phyloP scores from a whole-genome alignment of 2,797 vertebrate genomes.

The Xerus rutilus region DNA sequence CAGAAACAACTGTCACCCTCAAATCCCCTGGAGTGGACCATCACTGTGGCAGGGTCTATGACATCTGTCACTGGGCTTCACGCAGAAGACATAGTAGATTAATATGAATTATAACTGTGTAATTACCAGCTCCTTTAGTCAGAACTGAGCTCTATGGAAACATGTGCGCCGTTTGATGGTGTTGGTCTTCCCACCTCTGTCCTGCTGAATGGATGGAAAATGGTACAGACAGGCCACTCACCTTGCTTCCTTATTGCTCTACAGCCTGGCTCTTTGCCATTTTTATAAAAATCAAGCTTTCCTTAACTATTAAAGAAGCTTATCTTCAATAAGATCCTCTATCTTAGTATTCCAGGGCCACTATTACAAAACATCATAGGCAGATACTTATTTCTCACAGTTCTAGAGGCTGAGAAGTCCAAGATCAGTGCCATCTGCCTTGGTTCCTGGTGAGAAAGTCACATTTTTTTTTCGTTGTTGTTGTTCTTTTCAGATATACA shows the following conservation, averaged over 20 bases:
- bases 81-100: slow-evolving; percentile 1
- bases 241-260: background rate
- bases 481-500: too few relatives aligned
- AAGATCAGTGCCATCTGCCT: background rate
- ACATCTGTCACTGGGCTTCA: slow-evolving; percentile 23
- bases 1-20: background rate
- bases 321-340: background rate
- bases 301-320: slow-evolving; percentile 6
- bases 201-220: background rate
- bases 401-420: background rate
- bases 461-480: too few relatives aligned
- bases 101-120: background rate
- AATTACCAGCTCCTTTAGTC: background rate
- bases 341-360: background rate
- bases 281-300: background rate
- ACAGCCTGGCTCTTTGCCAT: background rate
- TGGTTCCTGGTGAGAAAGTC: background rate
- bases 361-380: background rate
- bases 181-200: background rate
- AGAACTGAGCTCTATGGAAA: background rate
- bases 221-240: background rate
- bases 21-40: background rate
- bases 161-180: background rate
- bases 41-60: background rate
- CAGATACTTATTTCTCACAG: background rate